Percentiles rank a stretch among this genome's conserved stretches.
These are phyloP conservation scores for Automeris io DNA, from an alignment of 2,888 invertebrate species.

Conservation along the genomic window DNA sequence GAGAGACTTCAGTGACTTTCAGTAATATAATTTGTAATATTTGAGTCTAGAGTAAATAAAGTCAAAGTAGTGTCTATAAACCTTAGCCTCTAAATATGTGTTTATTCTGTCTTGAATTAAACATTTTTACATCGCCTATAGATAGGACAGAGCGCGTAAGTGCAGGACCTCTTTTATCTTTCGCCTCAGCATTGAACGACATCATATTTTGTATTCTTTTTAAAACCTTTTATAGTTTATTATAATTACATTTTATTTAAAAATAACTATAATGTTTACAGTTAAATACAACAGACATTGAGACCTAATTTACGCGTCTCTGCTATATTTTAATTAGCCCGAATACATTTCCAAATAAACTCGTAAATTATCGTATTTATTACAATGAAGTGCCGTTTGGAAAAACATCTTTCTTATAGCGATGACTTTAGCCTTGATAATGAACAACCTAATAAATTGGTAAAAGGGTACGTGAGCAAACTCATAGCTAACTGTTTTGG, in stretches of 20 bases:
- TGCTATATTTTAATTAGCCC: conserved; percentile 12
- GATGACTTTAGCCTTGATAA: no score
- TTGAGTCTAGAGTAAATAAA: no score
- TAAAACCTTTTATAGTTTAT: conserved; percentile 36
- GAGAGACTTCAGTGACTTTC: no score
- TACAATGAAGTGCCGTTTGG: no score
- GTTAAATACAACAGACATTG: conserved; percentile 19
- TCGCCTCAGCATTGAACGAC: conserved; percentile 41
- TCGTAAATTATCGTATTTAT: conserved; percentile 31
- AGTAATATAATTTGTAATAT: no score
- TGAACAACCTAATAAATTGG: no score
- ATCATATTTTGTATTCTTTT: conserved; percentile 66
- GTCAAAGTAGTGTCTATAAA: no score
- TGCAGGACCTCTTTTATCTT: conserved; percentile 69
- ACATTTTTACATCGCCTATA: conserved; percentile 39
- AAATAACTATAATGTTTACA: conserved; percentile 30
- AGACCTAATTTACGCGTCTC: conserved; percentile 3
- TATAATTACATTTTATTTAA: conserved; percentile 36
- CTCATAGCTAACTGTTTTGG: no score
- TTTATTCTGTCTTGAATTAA: no score
- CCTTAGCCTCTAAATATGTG: no score
- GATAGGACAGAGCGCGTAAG: conserved; percentile 57
- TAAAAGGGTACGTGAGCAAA: no score
- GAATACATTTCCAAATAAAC: conserved; percentile 22
- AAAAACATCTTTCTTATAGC: no score